A percentile compares a stretch with the other conserved stretches of the same genome.
phyloP scores from a whole-genome alignment of 2,797 vertebrate species.

The Acanthornis magna region DNA sequence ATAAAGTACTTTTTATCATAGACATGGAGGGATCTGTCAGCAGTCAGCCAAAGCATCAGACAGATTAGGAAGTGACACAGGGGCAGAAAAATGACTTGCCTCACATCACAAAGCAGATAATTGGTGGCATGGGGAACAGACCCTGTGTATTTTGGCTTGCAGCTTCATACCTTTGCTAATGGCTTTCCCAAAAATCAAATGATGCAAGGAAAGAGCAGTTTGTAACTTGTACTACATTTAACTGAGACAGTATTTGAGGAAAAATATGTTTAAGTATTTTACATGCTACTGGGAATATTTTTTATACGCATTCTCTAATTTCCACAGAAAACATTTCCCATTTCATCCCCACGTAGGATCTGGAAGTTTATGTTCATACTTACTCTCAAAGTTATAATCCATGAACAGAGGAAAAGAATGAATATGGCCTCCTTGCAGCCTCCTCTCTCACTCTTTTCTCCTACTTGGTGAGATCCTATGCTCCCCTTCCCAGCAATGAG shows the following conservation, averaged over 20 bases:
- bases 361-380: neutral
- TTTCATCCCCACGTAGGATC: neutral
- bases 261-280: neutral
- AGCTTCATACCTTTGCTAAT: neutral
- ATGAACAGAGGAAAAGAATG: neutral
- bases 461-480: neutral
- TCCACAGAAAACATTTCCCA: neutral
- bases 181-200: neutral
- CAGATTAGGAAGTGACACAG: neutral
- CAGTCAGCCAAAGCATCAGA: conserved; percentile 4
- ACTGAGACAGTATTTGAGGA: neutral
- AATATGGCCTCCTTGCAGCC: neutral
- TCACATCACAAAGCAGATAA: neutral
- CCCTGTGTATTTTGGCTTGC: neutral
- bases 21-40: neutral
- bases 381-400: neutral
- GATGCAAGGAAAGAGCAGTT: neutral
- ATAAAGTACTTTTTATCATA: neutral
- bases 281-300: neutral
- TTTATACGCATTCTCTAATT: neutral
- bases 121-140: neutral
- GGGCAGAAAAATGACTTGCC: neutral
- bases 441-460: neutral
- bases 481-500: neutral
- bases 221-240: neutral